Evolutionary conservation across 2,797 vertebrate genomes (phyloP), one percentile per base, ranked within the genome.

Genomic region (Anas bernieri): DNA sequence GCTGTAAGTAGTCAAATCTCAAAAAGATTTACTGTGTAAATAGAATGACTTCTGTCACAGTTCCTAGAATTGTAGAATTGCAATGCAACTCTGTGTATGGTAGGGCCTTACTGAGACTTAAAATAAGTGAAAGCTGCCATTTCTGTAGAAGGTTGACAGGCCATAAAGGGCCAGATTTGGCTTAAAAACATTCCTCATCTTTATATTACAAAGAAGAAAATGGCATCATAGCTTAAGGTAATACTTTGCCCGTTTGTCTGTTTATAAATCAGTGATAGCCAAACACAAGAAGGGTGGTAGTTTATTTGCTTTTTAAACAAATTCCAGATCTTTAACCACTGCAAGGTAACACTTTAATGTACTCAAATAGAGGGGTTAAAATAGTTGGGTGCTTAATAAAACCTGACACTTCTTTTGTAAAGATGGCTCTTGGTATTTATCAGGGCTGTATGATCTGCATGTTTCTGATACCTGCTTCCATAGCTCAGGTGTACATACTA

Each of bases 391-490:
- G 20, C n/a, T 28, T 82, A 6, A 45, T 50, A 74, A 69, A 67
- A 56, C 4, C 3, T 15, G 8, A 6, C 50, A 17, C 15, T 39
- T 92, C 20, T 48, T 93, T 81, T 52, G 9, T 59, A 59, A 88
- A 69, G 66, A 9, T 15, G 7, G 20, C 79, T 89, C 72, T 69
- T n/a, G 39, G 37, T 61, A 20, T 81, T 64, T 62, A 35, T 46
- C 22, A 58, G 10, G 14, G 52, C 8, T 64, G 35, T 0, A 2
- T 70, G 30, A 46, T 85, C 17, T 62, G 0, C 17, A 2, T 43
- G 15, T 82, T 88, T 78, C 39, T 52, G 56, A 69, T 56, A 62
- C 22, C 46, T 75, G 45, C 18, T 63, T 90, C 41, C 61, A 11
- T 64, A 66, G 45, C 17, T 85, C 12, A 22, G 56, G 17, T 77